Base-by-base conservation (phyloP, 1,140 invertebrate genomes). In the Zaprionus gabonicus region DNA sequence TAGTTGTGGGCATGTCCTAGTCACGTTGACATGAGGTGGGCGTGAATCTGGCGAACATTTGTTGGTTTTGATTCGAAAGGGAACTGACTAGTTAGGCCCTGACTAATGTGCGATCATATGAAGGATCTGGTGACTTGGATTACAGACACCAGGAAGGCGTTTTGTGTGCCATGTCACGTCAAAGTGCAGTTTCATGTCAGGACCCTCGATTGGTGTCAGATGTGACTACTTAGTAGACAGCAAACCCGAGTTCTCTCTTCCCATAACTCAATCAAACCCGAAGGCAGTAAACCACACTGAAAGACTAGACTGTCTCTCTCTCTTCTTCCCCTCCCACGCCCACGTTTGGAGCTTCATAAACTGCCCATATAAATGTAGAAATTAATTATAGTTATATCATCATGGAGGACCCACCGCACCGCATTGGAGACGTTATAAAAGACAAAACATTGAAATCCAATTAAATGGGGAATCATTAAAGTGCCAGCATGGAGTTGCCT, bases 281-380 rank as follows among this genome's bases (percentile, higher is more conserved):
- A 27, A 65, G 66, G 38, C 5, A 66, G 71, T 87, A 86, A 87
- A 77, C 28, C 31, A 51, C 20, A 56, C 41, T 57, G 38, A 38
- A 75, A 58, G 63, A 25, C 51, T 49, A 10, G 15, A 38, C 36
- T 12, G 1, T 23, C 1, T 23, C 23, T 23, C 23, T 23, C 12
- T 7, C n/a, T 17, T 1, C 6, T 46, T 1, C 9, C 46, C 46
- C 46, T 23, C 67, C 68, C 55, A 76, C 77, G 62, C 56, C 60
- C 46, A 34, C 31, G 49, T 34, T 12, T 12, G 55, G 62, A 53
- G 85, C 63, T 84, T 85, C 67, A 90, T 85, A 90, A 90, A 85
- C 81, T 82, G 71, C 66, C 81, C 76, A 88, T 88, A 90, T 90
- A 88, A 88, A 90, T 88, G 84, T 90, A 81, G 46, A 82, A 88